phyloP scores from a whole-genome alignment of 1,140 invertebrate species.

The Latrodectus geometricus region DNA sequence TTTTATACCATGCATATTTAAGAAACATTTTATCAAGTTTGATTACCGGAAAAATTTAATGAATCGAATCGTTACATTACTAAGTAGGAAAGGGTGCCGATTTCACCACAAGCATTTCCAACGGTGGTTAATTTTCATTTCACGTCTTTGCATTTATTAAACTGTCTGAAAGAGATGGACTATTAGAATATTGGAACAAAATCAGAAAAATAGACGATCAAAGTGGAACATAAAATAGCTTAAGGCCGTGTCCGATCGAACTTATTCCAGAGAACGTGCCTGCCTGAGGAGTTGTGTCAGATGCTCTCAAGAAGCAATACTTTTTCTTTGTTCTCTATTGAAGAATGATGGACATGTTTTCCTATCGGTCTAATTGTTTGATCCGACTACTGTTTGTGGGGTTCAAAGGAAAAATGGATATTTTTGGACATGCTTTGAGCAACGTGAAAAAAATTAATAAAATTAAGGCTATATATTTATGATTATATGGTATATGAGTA shows the following conservation, averaged over 20 bases:
- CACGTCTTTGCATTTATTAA: not conserved
- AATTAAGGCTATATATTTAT: too few relatives aligned
- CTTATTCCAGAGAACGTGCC: conserved; percentile 21
- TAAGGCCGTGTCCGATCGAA: conserved; percentile 41
- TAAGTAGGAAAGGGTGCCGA: too few relatives aligned
- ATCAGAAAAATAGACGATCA: not conserved
- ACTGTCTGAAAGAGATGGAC: too few relatives aligned
- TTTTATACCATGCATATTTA: too few relatives aligned
- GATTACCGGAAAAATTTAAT: too few relatives aligned
- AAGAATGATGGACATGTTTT: conserved; percentile 47
- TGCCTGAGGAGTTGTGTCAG: conserved; percentile 35
- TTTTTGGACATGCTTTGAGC: not conserved
- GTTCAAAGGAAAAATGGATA: not conserved
- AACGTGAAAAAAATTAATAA: too few relatives aligned
- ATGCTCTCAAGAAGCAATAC: conserved; percentile 8
- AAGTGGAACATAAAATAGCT: conserved; percentile 41
- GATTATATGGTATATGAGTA: too few relatives aligned
- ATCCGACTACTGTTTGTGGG: not conserved
- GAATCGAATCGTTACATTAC: too few relatives aligned
- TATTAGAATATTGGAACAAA: not conserved
- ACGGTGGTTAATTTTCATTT: not conserved
- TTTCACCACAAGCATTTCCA: too few relatives aligned
- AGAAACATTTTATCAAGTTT: too few relatives aligned
- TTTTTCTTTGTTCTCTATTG: conserved; percentile 30
- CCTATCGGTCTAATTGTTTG: conserved; percentile 14